Base-by-base conservation (phyloP, 2,113 vertebrate species). In the Marcusenius ussheri region DNA sequence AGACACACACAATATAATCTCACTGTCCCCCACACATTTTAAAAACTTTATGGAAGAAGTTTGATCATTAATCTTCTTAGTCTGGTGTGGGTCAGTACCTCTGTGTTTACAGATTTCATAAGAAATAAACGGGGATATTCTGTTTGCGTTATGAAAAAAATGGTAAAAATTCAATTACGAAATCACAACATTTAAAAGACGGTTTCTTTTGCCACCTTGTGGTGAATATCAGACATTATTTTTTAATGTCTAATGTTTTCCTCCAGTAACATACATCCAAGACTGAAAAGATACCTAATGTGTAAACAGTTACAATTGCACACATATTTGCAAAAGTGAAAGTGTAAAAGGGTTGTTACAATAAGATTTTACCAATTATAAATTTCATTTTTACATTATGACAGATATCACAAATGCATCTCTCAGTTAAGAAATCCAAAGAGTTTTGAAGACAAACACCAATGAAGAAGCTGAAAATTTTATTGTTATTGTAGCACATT, bases 201-300 rank as follows among this genome's bases (percentile, higher is more conserved):
- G 88, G 56, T 47, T 80, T 77, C 46, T 80, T 89, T 35, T 89
- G 66, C 66, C 88, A 49, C 47, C 88, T 74, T 50, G 66, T 80
- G 88, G 88, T 89, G 45, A 89, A 70, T 13, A 89, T 7, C 19
- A 19, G 46, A 51, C 46, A 51, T 50, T 51, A 24, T 19, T 21
- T 35, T 74, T 74, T 13, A 70, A 31, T 70, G 62, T 70, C n/a
- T 70, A 66, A 66, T 11, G n/a, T 70, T 70, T 70, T 70, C n/a
- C n/a, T 27, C 21, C 62, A 27, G 58, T 66, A 66, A 27, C 62
- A 77, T 19, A 39, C 42, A 42, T 77, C 15, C 5, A 77, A 77
- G 15, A 77, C 13, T 42, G 35, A n/a, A 80, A 80, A 42, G 5
- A 17, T 42, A 42, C 35, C 13, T 42, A 80, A 80, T 80, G 74